phyloP scores from a whole-genome alignment of 2,797 vertebrate species.

The Coluber constrictor region DNA sequence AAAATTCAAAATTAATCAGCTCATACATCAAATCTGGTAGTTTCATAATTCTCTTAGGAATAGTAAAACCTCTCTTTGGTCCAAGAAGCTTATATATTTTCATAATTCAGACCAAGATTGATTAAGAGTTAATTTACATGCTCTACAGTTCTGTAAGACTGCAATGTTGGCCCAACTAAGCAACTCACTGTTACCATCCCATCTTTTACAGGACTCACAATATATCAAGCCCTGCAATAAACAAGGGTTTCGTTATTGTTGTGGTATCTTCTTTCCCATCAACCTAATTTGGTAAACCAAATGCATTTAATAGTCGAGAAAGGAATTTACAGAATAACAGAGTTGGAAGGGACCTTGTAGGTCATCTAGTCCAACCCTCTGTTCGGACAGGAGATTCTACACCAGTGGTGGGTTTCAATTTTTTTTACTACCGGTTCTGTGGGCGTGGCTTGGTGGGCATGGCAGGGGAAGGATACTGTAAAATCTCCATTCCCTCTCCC shows the following conservation, averaged over 20 bases:
- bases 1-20: neutral
- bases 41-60: neutral
- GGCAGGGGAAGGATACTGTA: too few relatives aligned
- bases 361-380: too few relatives aligned
- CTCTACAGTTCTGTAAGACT: neutral
- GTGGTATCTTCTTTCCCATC: neutral
- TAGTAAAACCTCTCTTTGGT: neutral
- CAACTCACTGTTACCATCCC: neutral
- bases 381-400: too few relatives aligned
- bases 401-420: too few relatives aligned
- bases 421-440: too few relatives aligned
- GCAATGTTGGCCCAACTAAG: neutral
- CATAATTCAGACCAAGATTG: neutral
- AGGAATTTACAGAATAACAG: neutral
- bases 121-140: neutral
- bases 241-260: neutral
- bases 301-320: neutral
- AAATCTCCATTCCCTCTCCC: too few relatives aligned
- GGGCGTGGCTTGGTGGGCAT: too few relatives aligned
- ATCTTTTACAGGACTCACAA: neutral
- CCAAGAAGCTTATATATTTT: neutral
- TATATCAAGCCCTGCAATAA: neutral
- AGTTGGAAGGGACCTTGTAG: too few relatives aligned
- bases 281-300: neutral
- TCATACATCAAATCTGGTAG: neutral